Percentiles rank a stretch among this genome's conserved stretches.
phyloP scores from a whole-genome alignment of 2,113 vertebrate genomes.

The Taurulus bubalis region DNA sequence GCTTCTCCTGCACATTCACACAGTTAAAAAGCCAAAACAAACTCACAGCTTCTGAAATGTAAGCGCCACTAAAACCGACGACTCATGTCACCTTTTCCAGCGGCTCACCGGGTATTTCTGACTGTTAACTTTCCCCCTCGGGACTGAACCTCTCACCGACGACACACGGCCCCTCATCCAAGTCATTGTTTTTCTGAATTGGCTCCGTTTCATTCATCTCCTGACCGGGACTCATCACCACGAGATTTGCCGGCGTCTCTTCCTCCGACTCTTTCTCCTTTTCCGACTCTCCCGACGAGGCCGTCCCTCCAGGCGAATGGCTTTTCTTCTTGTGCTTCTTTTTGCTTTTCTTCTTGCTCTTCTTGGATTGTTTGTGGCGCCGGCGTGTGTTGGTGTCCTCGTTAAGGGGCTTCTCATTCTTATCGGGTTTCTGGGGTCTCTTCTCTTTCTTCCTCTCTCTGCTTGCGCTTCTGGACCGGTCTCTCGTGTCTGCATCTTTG shows the following conservation, averaged over 20 bases:
- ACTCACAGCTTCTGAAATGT: neutral
- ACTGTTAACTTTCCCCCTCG: constrained; percentile 7
- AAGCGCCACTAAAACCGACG: neutral
- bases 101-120: constrained; percentile 9
- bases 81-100: neutral
- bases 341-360: constrained; percentile 83
- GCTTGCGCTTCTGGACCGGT: constrained; percentile 49
- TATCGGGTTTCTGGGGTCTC: constrained; percentile 50
- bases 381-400: constrained; percentile 30
- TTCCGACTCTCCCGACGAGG: constrained; percentile 75
- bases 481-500: constrained; percentile 4
- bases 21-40: neutral
- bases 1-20: neutral
- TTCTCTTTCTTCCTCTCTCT: constrained; percentile 25
- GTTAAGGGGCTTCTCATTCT: constrained; percentile 3
- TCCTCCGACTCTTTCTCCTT: constrained; percentile 51
- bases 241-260: constrained; percentile 1
- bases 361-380: constrained; percentile 81
- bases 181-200: constrained; percentile 7
- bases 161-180: neutral
- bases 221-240: constrained; percentile 8
- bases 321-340: constrained; percentile 83
- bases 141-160: neutral
- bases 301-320: constrained; percentile 25
- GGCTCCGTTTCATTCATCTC: neutral